phyloP scores from a whole-genome alignment of 2,113 vertebrate genomes.

The Strix uralensis region DNA sequence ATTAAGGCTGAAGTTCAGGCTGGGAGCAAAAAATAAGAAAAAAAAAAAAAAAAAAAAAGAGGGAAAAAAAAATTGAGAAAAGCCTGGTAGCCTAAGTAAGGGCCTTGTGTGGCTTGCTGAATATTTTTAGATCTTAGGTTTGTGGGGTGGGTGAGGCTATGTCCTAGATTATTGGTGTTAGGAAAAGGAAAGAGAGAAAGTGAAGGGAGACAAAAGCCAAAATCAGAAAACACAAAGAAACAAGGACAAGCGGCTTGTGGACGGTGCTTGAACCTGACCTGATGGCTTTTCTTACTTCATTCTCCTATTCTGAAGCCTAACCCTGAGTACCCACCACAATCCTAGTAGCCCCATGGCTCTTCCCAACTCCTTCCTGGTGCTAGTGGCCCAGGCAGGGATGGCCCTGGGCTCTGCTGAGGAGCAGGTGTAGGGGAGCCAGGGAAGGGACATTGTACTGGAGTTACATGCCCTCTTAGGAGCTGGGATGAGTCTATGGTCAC shows the following conservation, averaged over 20 bases:
- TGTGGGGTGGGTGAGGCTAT: not conserved
- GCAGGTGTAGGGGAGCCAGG: accelerated
- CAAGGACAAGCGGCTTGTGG: not conserved
- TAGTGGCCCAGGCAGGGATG: accelerated
- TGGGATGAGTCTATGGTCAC: not conserved
- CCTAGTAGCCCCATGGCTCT: not conserved
- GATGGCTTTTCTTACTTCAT: not conserved
- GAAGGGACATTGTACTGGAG: not conserved
- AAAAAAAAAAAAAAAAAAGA: not conserved
- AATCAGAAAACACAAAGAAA: not conserved
- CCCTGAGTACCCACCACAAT: accelerated
- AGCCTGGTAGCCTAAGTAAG: not conserved
- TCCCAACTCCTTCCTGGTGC: not conserved
- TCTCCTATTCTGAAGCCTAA: not conserved
- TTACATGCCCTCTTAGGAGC: not conserved
- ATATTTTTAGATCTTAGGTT: not conserved
- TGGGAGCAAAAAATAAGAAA: not conserved
- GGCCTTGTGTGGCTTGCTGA: not conserved
- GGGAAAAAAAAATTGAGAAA: not conserved
- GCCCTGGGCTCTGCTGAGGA: not conserved
- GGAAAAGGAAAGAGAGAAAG: not conserved
- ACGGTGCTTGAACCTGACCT: not conserved
- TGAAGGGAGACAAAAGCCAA: not conserved
- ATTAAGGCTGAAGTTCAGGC: slow-evolving; percentile 9
- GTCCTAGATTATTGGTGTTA: not conserved